Evolutionary conservation across 2,888 invertebrate species (phyloP).

Genomic region (Morinoia aosen): DNA sequence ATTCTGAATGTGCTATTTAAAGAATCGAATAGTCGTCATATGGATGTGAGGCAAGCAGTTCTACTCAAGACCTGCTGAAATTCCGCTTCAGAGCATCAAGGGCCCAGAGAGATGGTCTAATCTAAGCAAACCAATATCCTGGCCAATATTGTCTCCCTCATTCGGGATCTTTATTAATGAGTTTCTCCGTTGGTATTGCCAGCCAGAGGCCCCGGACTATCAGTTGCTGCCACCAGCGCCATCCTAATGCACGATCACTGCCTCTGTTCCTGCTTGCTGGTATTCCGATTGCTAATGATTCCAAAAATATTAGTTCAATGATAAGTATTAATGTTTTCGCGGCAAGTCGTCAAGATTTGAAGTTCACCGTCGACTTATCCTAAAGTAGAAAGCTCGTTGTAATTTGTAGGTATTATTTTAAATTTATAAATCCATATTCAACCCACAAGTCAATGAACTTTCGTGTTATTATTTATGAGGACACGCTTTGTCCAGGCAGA

Average conservation of each 20-base stretch:
- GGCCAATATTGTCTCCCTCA: conserved; percentile 50
- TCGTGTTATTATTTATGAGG: too few relatives aligned
- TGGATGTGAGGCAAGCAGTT: background rate
- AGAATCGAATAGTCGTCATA: background rate
- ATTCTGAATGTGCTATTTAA: background rate
- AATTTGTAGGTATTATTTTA: background rate
- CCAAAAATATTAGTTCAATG: background rate
- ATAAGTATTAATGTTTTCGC: background rate
- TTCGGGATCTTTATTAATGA: conserved; percentile 49
- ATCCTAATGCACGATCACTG: background rate
- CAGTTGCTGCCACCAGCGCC: conserved; percentile 13
- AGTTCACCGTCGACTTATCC: background rate
- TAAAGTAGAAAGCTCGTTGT: background rate
- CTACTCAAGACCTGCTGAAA: background rate
- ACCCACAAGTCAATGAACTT: background rate
- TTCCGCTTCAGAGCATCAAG: background rate
- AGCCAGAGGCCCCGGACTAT: background rate
- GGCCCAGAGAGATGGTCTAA: conserved; percentile 22
- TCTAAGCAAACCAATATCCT: conserved; percentile 44
- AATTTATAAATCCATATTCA: background rate
- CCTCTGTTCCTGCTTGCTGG: background rate
- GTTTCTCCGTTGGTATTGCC: conserved; percentile 32
- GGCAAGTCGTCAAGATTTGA: background rate
- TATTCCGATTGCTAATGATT: background rate
- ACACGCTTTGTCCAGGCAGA: too few relatives aligned